These are phyloP conservation scores for Lanistes nyassanus DNA, from an alignment of 1,140 invertebrate genomes.

Conservation along the genomic window DNA sequence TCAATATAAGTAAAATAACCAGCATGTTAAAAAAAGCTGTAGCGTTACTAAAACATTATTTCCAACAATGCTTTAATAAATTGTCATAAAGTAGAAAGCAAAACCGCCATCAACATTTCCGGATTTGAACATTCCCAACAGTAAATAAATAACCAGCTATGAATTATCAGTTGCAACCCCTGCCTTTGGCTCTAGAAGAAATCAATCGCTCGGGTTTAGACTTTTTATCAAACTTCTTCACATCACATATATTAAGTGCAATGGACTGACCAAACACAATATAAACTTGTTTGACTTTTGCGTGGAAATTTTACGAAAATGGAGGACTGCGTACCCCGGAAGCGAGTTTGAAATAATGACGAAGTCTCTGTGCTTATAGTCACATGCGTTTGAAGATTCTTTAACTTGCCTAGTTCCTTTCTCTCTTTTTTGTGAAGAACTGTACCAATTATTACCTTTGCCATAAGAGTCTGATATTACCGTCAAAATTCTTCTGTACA, in stretches of 20 bases:
- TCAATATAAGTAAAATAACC: too few species aligned
- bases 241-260: background rate
- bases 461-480: background rate
- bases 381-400: background rate
- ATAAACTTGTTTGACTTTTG: too few species aligned
- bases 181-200: background rate
- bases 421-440: background rate
- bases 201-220: background rate
- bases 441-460: background rate
- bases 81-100: background rate
- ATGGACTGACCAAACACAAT: background rate
- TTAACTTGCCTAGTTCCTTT: background rate
- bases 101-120: background rate
- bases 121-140: background rate
- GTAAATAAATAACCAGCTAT: background rate
- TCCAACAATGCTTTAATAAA: background rate
- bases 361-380: background rate
- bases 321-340: slow-evolving; percentile 10
- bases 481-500: background rate
- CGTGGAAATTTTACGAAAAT: too few species aligned
- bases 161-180: background rate
- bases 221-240: background rate
- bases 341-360: background rate
- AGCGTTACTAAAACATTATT: background rate
- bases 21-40: too few species aligned